Base-by-base conservation (phyloP, 2,797 vertebrate genomes). In the Acestrorhynchus altus region DNA sequence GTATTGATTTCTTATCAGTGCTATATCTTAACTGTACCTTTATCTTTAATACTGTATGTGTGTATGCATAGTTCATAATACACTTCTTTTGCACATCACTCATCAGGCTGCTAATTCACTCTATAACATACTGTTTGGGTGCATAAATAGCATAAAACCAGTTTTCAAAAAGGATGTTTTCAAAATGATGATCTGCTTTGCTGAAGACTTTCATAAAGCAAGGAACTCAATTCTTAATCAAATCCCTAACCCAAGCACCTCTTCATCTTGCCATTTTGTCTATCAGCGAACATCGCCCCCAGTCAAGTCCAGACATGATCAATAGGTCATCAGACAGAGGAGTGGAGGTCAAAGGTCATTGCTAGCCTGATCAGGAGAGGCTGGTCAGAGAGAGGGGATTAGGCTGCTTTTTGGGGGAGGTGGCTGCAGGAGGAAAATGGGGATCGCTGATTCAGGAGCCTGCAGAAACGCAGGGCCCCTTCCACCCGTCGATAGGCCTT, bases 261-360 rank as follows among this genome's bases (percentile, higher is more conserved):
- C 61, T 66, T 67, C 61, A 51, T 46, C 54, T 44, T 63, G 49
- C 47, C 51, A 65, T 72, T 73, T 81, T 52, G 35, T 76, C 74
- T 40, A 28, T 44, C 35, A 1, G 72, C 76, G 69, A 31, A 76
- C 64, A 46, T 72, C 40, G 70, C 73, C 80, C 72, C 73, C 74
- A 85, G 79, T 64, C 78, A 72, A 31, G 83, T 76, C 76, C 87
- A 90, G 86, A 89, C 88, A 67, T 60, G 76, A 90, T 90, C 88
- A 87, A 92, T 88, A 88, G 86, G 76, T 76, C 81, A 80, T 85
- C 76, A 87, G 83, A 84, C 68, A 85, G 69, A 81, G 73, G 68
- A 80, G 77, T 69, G 83, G 71, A 81, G 86, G 85, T 81, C 52
- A 88, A 35, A 84, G 88, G 84, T 88, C 84, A 88, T 46, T 74